Conservation (phyloP, 2,113 vertebrate genomes). For the Nerophis lumbriciformis region DNA sequence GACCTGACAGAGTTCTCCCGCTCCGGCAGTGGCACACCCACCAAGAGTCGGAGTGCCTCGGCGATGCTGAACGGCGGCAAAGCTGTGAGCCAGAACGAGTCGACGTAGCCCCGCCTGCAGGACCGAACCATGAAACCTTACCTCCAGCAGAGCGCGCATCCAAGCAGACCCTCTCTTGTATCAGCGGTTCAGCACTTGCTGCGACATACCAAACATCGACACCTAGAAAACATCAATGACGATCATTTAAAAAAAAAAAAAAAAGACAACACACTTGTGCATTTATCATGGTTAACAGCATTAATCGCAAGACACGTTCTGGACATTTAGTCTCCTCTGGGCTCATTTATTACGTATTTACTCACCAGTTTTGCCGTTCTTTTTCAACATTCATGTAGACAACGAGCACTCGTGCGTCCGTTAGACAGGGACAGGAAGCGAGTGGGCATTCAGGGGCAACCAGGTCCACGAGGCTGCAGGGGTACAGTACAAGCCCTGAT, state of each 20-base stretch:
- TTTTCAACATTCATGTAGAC: constrained; percentile 56
- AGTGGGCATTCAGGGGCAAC: constrained; percentile 66
- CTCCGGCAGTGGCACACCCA: constrained; percentile 96
- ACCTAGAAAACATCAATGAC: constrained; percentile 33
- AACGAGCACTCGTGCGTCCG: constrained; percentile 43
- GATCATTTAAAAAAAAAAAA: constrained; percentile 11
- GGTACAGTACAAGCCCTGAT: constrained; percentile 62
- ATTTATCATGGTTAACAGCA: constrained; percentile 32
- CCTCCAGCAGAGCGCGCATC: constrained; percentile 90
- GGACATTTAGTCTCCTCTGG: constrained; percentile 55
- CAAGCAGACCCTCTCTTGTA: constrained; percentile 80
- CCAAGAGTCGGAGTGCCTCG: constrained; percentile 96
- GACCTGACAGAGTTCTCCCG: constrained; percentile 97
- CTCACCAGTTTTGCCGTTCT: constrained; percentile 52
- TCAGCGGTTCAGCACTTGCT: constrained; percentile 75
- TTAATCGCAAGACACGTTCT: constrained; percentile 31
- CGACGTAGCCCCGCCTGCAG: constrained; percentile 86
- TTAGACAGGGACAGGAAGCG: constrained; percentile 52
- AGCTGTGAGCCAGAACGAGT: constrained; percentile 96
- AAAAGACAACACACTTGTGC: constrained; percentile 18
- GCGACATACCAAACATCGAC: constrained; percentile 48
- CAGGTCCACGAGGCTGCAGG: constrained; percentile 51
- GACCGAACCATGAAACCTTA: constrained; percentile 81
- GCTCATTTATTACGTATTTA: constrained; percentile 48
- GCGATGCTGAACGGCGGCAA: constrained; percentile 95